Base-by-base conservation (phyloP, 2,797 vertebrate genomes). In the Pteronotus mesoamericanus region DNA sequence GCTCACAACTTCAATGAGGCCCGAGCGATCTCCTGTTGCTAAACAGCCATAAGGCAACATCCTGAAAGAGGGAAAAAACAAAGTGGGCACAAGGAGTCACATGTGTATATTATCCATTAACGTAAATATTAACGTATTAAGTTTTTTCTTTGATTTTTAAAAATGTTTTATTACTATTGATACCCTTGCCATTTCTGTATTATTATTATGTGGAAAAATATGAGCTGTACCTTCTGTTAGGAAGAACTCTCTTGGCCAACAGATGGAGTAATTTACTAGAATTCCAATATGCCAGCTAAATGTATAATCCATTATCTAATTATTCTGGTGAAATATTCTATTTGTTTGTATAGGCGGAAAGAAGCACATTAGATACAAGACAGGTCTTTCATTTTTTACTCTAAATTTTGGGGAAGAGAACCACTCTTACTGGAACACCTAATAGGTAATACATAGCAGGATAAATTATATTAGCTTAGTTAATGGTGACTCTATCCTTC, bases 21-120 rank as follows among this genome's bases (percentile, higher is more conserved):
- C 99, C 19, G 99, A 98, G 61, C 99, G 99, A 97, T 99, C 99
- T 61, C 99, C 99, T n/a, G 99, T 99, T 11, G 99, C 99, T 97
- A 99, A 98, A 96, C 99, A 99, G 92, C 99, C 99, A n/a, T 99
- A 99, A 0, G 99, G 99, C 91, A 99, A 98, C 94, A 99, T 99
- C 98, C 99, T 99, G 98, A 75, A 97, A 98, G 12, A 72, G 90
- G 94, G 95, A 96, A 75, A 93, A 57, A 75, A 69, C n/a, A n/a
- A n/a, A n/a, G n/a, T 46, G 59, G 93, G 87, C 71, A 85, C 4
- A 42, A 77, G 18, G 2, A 88, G 68, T 46, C 61, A 44, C 0
- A 10, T 0, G 0, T 12, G 16, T 22, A 57, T n/a, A 68, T 37
- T 86, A 93, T 37, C n/a, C 75, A 74, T 69, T 74, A 64, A 79